Conservation (phyloP, 1,140 invertebrate genomes). For the Parapsyche elsis region DNA sequence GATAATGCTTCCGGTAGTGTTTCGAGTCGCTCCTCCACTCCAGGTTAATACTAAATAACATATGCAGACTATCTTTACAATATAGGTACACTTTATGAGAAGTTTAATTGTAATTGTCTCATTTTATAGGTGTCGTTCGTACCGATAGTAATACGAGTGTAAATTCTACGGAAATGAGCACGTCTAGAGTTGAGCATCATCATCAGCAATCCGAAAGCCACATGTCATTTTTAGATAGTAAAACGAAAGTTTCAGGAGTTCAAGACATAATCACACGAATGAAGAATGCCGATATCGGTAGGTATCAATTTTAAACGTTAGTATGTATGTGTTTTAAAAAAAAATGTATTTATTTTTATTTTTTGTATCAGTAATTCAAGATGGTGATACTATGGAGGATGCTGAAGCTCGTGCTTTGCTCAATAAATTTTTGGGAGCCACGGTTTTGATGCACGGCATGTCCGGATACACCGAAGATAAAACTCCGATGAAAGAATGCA, state of each 20-base stretch:
- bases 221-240: constrained; percentile 73
- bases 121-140: constrained; percentile 35
- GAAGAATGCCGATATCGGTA: constrained; percentile 77
- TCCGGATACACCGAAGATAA: constrained; percentile 65
- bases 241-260: constrained; percentile 74
- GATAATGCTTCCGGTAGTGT: constrained; percentile 61
- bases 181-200: constrained; percentile 59
- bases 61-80: not conserved
- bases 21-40: constrained; percentile 54
- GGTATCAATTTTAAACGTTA: too few species aligned
- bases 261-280: constrained; percentile 79
- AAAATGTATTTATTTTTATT: not conserved
- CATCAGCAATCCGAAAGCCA: constrained; percentile 36
- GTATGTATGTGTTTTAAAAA: not conserved
- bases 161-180: constrained; percentile 56
- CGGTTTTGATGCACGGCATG: constrained; percentile 78
- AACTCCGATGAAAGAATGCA: constrained; percentile 38
- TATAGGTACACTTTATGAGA: not conserved
- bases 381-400: constrained; percentile 73
- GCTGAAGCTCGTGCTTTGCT: constrained; percentile 77
- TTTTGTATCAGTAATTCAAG: constrained; percentile 66
- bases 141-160: constrained; percentile 56
- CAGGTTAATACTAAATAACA: too few species aligned
- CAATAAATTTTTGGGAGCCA: constrained; percentile 83
- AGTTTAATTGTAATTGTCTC: not conserved